Percentiles rank a stretch among this genome's conserved stretches.
Evolutionary conservation across 1,140 invertebrate genomes (phyloP).

Genomic region (Kradibia gibbosae): DNA sequence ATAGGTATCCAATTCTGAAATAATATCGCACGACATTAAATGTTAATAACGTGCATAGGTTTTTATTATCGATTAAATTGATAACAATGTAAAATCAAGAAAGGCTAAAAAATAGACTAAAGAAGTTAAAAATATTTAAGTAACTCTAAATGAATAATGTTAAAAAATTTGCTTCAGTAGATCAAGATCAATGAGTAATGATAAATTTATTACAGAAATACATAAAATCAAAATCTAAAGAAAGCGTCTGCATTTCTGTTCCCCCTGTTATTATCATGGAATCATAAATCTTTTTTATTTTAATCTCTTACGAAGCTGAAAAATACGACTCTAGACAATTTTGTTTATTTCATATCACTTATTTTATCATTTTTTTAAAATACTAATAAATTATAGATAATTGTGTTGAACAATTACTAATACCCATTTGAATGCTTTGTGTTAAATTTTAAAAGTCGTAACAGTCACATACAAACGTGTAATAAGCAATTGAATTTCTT

Average conservation of each 20-base stretch:
- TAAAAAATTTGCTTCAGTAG: not conserved
- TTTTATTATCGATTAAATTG: too few relatives aligned
- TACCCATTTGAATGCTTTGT: too few relatives aligned
- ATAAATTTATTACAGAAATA: not conserved
- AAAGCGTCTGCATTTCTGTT: not conserved
- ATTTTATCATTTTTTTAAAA: not conserved
- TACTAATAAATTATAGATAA: too few relatives aligned
- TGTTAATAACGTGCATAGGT: too few relatives aligned
- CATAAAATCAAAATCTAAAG: not conserved
- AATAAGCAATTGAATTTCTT: too few relatives aligned
- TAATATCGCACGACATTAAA: too few relatives aligned
- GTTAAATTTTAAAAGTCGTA: too few relatives aligned
- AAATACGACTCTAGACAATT: not conserved
- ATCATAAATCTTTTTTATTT: conserved; percentile 4
- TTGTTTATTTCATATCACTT: not conserved
- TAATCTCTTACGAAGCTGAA: not conserved
- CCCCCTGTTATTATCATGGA: not conserved
- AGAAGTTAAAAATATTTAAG: not conserved
- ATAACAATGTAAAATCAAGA: not conserved
- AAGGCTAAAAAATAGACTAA: not conserved
- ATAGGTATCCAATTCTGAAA: too few relatives aligned
- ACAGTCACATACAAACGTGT: too few relatives aligned
- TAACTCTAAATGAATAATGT: not conserved
- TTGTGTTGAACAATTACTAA: too few relatives aligned
- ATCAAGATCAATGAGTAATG: not conserved